Evolutionary conservation across 2,888 invertebrate species (phyloP).

Genomic region (Drosophila rubida): DNA sequence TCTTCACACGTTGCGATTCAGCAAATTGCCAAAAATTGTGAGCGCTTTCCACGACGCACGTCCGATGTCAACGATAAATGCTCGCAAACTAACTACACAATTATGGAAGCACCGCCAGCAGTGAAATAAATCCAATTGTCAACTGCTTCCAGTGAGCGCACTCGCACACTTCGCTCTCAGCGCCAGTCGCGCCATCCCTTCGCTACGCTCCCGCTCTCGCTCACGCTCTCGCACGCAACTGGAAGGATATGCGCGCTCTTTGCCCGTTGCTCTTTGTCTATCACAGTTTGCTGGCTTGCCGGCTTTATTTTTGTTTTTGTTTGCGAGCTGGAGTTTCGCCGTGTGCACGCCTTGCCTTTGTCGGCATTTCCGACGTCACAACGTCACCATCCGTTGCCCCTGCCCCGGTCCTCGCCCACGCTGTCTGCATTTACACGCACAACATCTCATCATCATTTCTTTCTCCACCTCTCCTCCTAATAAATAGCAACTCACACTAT

Average conservation of each 20-base stretch:
- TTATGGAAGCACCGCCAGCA: slow-evolving; percentile 24
- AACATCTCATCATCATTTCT: slow-evolving; percentile 10
- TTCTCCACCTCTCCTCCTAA: slow-evolving; percentile 40
- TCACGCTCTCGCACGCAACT: neutral
- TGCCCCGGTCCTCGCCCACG: neutral
- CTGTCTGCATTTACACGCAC: neutral
- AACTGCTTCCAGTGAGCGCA: slow-evolving; percentile 47
- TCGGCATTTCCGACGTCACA: slow-evolving; percentile 49
- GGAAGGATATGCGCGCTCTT: slow-evolving; percentile 24
- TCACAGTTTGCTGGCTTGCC: slow-evolving; percentile 38
- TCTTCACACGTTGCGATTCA: slow-evolving; percentile 30
- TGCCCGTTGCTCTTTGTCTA: slow-evolving; percentile 37
- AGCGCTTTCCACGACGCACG: slow-evolving; percentile 48
- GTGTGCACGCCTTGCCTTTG: slow-evolving; percentile 46
- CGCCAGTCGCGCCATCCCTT: neutral
- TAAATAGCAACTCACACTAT: slow-evolving; percentile 37
- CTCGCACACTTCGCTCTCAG: slow-evolving; percentile 14
- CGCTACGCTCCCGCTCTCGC: neutral
- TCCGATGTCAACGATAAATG: slow-evolving; percentile 78
- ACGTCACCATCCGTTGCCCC: neutral
- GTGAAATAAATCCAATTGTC: slow-evolving; percentile 9
- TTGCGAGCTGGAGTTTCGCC: slow-evolving; percentile 51
- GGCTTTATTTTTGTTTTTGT: slow-evolving; percentile 58
- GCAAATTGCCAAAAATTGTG: neutral
- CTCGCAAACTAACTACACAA: slow-evolving; percentile 75